These are phyloP conservation scores for Macrotis lagotis DNA, from an alignment of 2,113 vertebrate species.

Conservation along the genomic window DNA sequence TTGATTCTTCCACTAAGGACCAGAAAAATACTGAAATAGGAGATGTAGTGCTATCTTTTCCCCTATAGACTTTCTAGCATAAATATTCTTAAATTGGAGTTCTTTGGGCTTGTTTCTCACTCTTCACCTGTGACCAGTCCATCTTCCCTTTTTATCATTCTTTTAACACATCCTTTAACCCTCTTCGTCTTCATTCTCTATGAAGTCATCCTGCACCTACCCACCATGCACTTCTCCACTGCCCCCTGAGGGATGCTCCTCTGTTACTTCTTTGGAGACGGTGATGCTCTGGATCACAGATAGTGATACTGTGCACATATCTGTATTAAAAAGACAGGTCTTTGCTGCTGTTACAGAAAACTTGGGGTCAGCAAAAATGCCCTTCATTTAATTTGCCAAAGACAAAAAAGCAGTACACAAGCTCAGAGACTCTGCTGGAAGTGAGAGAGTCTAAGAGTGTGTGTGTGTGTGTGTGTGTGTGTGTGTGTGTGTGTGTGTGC, in stretches of 20 bases:
- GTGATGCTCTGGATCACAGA: not conserved
- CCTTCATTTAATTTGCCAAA: not conserved
- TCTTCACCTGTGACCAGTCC: not conserved
- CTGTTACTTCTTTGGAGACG: no score
- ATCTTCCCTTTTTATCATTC: not conserved
- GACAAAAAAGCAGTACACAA: not conserved
- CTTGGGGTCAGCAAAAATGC: not conserved
- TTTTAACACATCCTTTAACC: not conserved
- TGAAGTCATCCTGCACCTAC: no score
- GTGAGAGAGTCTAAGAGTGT: not conserved
- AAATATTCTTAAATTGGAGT: not conserved
- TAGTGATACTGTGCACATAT: not conserved
- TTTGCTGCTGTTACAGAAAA: not conserved
- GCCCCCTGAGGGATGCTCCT: not conserved
- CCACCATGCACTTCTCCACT: not conserved
- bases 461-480: no score
- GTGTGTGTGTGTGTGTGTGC: no score
- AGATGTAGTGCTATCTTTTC: not conserved
- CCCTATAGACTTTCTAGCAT: not conserved
- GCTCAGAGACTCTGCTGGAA: not conserved
- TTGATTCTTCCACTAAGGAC: not conserved
- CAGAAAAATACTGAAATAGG: not conserved
- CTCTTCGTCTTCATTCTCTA: not conserved
- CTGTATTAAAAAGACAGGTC: not conserved
- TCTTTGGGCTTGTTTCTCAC: not conserved